phyloP scores from a whole-genome alignment of 2,113 vertebrate genomes.

The Anthoscopus minutus region DNA sequence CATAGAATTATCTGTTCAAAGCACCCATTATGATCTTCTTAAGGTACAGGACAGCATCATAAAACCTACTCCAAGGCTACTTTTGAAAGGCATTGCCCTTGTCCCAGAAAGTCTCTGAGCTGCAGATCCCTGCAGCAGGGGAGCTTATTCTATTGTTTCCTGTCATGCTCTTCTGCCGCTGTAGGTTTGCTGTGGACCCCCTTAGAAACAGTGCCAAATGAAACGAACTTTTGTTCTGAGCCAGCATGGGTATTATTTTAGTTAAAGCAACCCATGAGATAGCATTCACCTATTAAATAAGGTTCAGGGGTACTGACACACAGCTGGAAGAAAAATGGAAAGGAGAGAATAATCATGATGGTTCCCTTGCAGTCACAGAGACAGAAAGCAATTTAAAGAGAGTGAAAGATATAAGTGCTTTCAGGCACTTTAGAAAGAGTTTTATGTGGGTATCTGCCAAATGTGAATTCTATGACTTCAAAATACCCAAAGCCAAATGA shows the following conservation, averaged over 20 bases:
- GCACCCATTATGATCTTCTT: neutral
- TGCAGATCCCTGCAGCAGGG: neutral
- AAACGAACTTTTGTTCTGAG: neutral
- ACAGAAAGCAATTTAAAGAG: neutral
- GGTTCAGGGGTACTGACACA: neutral
- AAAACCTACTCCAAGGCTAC: neutral
- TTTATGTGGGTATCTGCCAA: neutral
- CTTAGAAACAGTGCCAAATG: neutral
- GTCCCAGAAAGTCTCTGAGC: neutral
- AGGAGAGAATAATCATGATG: neutral
- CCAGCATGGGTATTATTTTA: neutral
- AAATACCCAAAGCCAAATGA: neutral
- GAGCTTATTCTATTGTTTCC: neutral
- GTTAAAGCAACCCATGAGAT: accelerated
- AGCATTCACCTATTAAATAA: neutral
- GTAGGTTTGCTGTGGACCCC: neutral
- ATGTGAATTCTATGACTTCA: neutral
- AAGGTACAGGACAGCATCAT: neutral
- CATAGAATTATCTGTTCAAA: neutral
- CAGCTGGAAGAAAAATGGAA: neutral
- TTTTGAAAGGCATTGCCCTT: neutral
- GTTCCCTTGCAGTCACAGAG: neutral
- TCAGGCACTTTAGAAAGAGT: neutral
- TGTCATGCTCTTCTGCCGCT: neutral
- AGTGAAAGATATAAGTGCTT: neutral